These are phyloP conservation scores for Nicator chloris DNA, from an alignment of 2,113 vertebrate genomes.

Conservation along the genomic window DNA sequence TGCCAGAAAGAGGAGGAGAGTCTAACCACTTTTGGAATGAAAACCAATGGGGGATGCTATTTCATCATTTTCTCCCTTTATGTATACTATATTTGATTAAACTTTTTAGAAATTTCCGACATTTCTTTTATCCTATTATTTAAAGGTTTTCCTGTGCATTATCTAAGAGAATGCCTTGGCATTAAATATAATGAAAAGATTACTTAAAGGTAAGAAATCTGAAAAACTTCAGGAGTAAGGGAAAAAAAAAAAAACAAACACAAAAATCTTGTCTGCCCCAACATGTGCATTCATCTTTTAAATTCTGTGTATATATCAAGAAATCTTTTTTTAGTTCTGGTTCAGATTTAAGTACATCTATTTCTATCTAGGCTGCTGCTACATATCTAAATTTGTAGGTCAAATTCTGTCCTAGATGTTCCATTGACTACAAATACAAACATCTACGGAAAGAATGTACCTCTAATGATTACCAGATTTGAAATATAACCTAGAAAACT, in stretches of 20 bases:
- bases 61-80: neutral
- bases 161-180: neutral
- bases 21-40: neutral
- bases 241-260: rapidly evolving
- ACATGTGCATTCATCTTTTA: neutral
- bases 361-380: neutral
- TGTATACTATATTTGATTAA: neutral
- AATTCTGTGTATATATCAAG: neutral
- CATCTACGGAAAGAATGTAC: slow-evolving; percentile 27
- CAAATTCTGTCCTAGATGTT: slow-evolving; percentile 33
- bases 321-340: neutral
- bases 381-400: neutral
- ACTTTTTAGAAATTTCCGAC: neutral
- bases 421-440: neutral
- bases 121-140: neutral
- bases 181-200: neutral
- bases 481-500: slow-evolving; percentile 46
- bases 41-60: neutral
- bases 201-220: neutral
- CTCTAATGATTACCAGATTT: neutral
- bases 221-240: neutral
- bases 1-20: neutral
- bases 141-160: rapidly evolving
- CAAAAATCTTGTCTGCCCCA: neutral
- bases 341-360: neutral